A percentile compares a stretch with the other conserved stretches of the same genome.
Conservation (phyloP, 64 coral and sea anemone species). For the Orbicella faveolata region DNA sequence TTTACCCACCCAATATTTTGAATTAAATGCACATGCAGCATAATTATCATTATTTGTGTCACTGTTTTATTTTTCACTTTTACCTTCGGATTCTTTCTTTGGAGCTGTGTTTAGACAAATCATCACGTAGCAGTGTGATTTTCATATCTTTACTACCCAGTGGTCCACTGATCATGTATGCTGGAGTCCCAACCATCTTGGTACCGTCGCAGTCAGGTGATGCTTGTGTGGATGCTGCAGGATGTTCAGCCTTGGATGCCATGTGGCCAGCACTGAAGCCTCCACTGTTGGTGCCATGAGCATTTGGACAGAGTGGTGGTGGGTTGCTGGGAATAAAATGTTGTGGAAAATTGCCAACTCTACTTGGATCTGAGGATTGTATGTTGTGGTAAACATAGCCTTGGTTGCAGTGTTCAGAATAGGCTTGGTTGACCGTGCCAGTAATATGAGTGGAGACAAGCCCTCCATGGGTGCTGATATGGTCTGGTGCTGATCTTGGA, state of each 20-base stretch:
- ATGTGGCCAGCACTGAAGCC: neutral
- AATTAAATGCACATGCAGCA: no score
- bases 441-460: neutral
- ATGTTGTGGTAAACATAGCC: slow-evolving; percentile 10
- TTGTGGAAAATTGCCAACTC: neutral
- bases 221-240: slow-evolving; percentile 7
- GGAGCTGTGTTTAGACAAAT: slow-evolving; percentile 90
- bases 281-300: neutral
- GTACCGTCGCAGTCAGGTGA: neutral
- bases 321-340: slow-evolving; percentile 14
- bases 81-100: slow-evolving; percentile 91
- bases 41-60: no score
- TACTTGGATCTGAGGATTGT: neutral
- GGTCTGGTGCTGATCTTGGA: slow-evolving; percentile 27
- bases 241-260: slow-evolving; percentile 13
- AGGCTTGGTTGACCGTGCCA: neutral
- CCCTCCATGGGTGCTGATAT: slow-evolving; percentile 3
- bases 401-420: slow-evolving; percentile 23
- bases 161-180: slow-evolving; percentile 92
- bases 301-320: neutral
- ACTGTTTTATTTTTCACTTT: neutral
- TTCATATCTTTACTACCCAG: slow-evolving; percentile 91
- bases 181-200: slow-evolving; percentile 57
- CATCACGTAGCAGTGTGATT: slow-evolving; percentile 81
- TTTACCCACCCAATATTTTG: no score